Conservation (phyloP, 2,113 vertebrate genomes). For the Phodopus roborovskii region DNA sequence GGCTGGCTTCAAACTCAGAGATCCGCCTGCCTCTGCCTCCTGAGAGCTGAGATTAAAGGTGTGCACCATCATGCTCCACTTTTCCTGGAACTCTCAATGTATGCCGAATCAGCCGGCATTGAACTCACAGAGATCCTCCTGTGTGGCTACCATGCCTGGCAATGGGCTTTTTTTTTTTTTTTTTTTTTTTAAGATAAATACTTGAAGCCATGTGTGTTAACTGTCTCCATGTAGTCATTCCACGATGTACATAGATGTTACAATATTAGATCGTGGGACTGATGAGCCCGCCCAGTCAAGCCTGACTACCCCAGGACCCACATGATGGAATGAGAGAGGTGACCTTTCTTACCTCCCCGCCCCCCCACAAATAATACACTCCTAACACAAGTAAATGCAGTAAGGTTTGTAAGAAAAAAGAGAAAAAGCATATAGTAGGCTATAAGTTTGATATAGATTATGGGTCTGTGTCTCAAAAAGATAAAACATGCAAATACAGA, state of each 20-base stretch:
- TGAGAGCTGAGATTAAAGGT: background rate
- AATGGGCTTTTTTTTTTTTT: background rate
- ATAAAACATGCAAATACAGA: background rate
- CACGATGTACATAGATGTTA: background rate
- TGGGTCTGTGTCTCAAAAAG: background rate
- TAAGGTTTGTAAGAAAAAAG: background rate
- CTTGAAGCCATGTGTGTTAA: background rate
- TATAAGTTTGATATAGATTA: background rate
- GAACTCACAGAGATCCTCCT: background rate
- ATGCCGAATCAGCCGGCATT: background rate
- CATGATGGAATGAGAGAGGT: background rate
- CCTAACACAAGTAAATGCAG: background rate
- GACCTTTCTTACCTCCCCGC: background rate
- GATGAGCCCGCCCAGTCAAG: background rate
- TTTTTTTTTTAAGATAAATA: background rate
- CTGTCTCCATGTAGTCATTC: background rate
- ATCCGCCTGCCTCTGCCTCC: background rate
- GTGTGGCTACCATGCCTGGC: background rate
- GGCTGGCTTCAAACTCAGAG: background rate
- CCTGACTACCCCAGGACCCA: background rate
- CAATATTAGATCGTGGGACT: background rate
- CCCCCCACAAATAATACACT: background rate
- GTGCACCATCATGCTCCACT: background rate
- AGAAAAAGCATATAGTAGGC: background rate
- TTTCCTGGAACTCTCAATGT: background rate